These are phyloP conservation scores for Ctenodactylus gundi DNA, from an alignment of 2,113 vertebrate genomes.

Conservation along the genomic window DNA sequence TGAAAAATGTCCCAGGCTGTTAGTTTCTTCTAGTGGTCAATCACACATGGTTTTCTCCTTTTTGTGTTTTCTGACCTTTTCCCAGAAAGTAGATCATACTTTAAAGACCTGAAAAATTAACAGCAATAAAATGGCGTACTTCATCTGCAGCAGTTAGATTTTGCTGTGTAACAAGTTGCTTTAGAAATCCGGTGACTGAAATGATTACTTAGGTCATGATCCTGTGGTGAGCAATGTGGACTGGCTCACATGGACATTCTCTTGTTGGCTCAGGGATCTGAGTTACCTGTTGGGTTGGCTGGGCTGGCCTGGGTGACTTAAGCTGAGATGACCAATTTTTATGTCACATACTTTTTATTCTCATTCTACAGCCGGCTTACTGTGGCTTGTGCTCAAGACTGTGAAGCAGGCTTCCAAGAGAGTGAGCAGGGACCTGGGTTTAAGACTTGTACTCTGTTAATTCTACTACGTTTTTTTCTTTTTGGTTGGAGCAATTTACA, in stretches of 20 bases:
- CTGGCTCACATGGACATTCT: no score
- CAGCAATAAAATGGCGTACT: background rate
- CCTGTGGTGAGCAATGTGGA: no score
- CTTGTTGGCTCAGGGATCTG: background rate
- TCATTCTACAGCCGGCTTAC: background rate
- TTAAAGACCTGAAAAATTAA: slow-evolving; percentile 10
- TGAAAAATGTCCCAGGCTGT: background rate
- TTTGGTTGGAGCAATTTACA: background rate
- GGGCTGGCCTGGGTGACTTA: background rate
- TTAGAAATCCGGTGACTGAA: background rate
- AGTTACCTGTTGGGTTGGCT: background rate
- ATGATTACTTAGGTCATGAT: background rate
- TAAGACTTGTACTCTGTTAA: background rate
- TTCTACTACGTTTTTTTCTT: background rate
- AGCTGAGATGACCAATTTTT: background rate
- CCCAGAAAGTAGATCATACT: background rate
- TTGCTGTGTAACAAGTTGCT: background rate
- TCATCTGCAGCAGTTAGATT: background rate
- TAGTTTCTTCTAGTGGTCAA: background rate
- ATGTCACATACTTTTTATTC: background rate
- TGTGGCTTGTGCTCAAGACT: background rate
- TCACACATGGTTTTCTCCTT: background rate
- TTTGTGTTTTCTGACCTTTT: slow-evolving; percentile 22
- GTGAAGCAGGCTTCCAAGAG: background rate
- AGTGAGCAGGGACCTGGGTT: background rate